phyloP scores from a whole-genome alignment of 2,113 vertebrate genomes.

The Forbesichthys agassizii region DNA sequence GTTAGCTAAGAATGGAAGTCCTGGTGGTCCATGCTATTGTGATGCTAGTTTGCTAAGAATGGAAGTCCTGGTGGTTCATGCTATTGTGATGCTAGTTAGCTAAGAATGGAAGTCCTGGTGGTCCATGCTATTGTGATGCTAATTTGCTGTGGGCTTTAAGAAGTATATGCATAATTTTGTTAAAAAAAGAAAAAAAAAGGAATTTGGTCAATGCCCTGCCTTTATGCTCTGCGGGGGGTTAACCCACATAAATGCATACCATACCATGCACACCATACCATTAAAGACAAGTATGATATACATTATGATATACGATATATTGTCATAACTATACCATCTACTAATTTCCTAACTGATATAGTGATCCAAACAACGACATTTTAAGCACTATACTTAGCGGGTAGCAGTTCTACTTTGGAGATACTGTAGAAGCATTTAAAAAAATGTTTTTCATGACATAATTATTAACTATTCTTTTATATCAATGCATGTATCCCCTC shows the following conservation, averaged over 20 bases:
- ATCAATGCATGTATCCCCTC: too few relatives aligned
- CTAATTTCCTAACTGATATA: neutral
- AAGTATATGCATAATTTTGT: neutral
- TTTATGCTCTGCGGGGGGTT: neutral
- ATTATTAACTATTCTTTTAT: too few relatives aligned
- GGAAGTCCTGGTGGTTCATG: slow-evolving; percentile 2
- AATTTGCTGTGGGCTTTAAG: too few relatives aligned
- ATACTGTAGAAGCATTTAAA: too few relatives aligned
- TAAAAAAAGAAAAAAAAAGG: slow-evolving; percentile 8
- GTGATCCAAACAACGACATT: too few relatives aligned
- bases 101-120: slow-evolving; percentile 6
- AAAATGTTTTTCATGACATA: too few relatives aligned
- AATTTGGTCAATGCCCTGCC: slow-evolving; percentile 9
- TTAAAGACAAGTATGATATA: too few relatives aligned
- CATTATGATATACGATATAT: neutral
- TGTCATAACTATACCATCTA: neutral
- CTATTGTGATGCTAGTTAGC: neutral
- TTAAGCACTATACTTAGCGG: too few relatives aligned
- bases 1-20: too few relatives aligned
- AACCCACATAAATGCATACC: slow-evolving; percentile 9
- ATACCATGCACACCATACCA: neutral
- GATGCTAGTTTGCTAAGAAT: neutral
- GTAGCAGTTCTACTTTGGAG: too few relatives aligned
- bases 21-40: neutral
- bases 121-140: neutral